Evolutionary conservation across 2,113 vertebrate genomes (phyloP), one percentile per base, ranked within the genome.

Genomic region (Corythaeola cristata): DNA sequence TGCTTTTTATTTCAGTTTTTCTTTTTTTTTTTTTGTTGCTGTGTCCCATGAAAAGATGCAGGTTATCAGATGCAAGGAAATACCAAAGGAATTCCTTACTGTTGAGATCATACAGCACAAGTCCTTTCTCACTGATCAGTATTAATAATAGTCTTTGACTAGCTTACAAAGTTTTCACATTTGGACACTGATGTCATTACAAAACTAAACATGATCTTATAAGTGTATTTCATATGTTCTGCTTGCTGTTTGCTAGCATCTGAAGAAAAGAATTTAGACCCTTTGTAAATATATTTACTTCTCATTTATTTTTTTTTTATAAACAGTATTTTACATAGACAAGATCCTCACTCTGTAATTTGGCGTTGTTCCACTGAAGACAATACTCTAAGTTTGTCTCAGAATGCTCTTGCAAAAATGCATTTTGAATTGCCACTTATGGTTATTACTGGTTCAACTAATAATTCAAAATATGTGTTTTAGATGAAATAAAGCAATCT

Each of bases 401-500:
- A 8, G 76, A 68, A 60, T 32, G 20, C 44, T 74, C 94, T 6
- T 41, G 53, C 24, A 76, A 75, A 81, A 87, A n/a, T 33, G 33
- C 18, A 23, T 93, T 75, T 86, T 84, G 47, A 56, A 30, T 90
- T 72, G 39, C 35, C 22, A 49, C 62, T 78, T 78, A 16, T 64
- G 27, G 28, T 84, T 47, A 10, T 89, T 82, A 20, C 19, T 56
- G 69, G 13, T 27, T 58, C 68, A 80, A 74, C 67, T 39, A 50
- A 59, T 39, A 77, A 49, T 64, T 69, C 17, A 89, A 45, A 91
- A 35, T 85, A 22, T 45, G 33, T 88, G 58, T 96, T 98, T 82
- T 62, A 99, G 99, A 99, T 98, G 99, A 99, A 98, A 98, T 99
- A 86, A 95, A 58, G 37, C 55, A 60, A 11, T 66, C 89, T 0